Conservation (phyloP, 2,888 invertebrate species). For the Synergus umbraculus region DNA sequence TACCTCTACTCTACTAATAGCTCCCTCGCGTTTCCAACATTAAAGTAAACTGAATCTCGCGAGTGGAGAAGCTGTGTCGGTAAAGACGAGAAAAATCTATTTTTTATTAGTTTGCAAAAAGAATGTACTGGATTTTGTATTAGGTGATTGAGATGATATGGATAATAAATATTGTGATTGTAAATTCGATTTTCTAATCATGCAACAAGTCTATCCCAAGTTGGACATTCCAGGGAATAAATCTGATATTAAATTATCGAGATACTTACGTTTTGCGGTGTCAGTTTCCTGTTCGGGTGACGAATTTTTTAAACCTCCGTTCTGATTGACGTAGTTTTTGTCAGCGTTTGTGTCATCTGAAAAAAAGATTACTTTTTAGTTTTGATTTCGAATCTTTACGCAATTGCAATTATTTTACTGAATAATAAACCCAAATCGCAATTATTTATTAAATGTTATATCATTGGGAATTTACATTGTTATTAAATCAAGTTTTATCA, state of each 20-base stretch:
- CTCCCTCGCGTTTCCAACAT: slow-evolving; percentile 21
- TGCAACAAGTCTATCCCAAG: slow-evolving; percentile 59
- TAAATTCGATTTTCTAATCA: slow-evolving; percentile 33
- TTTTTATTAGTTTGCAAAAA: neutral
- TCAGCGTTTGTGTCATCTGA: slow-evolving; percentile 72
- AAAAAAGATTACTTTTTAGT: slow-evolving; percentile 57
- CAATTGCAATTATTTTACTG: neutral
- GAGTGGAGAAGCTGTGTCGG: neutral
- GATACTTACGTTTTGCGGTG: slow-evolving; percentile 61
- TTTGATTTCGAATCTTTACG: neutral
- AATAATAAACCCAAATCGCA: no score
- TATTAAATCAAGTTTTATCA: no score
- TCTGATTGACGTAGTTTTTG: slow-evolving; percentile 66
- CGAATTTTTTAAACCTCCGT: slow-evolving; percentile 67
- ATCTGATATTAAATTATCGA: slow-evolving; percentile 7
- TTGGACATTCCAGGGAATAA: slow-evolving; percentile 51
- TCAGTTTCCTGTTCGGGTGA: slow-evolving; percentile 55
- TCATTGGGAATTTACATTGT: no score
- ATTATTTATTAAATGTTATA: no score
- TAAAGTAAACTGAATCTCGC: slow-evolving; percentile 4
- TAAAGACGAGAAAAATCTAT: neutral
- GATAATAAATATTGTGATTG: neutral
- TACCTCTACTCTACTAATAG: slow-evolving; percentile 32
- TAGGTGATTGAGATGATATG: neutral
- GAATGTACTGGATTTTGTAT: neutral